These are phyloP conservation scores for Phaedon cochleariae DNA, from an alignment of 2,888 invertebrate species.

Conservation along the genomic window DNA sequence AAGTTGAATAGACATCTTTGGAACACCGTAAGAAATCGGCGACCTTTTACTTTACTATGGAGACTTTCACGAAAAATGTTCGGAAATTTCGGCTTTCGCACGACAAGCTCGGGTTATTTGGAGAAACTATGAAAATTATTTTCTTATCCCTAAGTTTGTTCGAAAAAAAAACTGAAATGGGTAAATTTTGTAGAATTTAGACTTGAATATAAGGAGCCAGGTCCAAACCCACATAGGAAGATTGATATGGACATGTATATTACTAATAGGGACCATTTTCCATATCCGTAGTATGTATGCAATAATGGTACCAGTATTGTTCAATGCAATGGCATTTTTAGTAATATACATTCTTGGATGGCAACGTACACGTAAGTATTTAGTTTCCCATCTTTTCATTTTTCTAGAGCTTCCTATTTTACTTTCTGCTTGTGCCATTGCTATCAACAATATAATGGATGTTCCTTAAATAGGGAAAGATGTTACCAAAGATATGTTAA, in stretches of 20 bases:
- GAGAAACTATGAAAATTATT: too few species aligned
- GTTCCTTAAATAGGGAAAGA: too few species aligned
- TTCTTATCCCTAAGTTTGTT: too few species aligned
- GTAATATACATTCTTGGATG: slow-evolving; percentile 45
- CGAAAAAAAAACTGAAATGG: too few species aligned
- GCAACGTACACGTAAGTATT: slow-evolving; percentile 49
- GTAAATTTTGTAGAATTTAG: slow-evolving; percentile 50
- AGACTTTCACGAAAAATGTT: too few species aligned
- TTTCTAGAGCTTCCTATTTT: background rate
- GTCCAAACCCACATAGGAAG: slow-evolving; percentile 53
- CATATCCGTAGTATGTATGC: slow-evolving; percentile 55
- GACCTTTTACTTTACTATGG: too few species aligned
- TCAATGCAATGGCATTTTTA: slow-evolving; percentile 53
- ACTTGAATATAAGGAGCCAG: slow-evolving; percentile 49
- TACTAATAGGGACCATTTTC: slow-evolving; percentile 51
- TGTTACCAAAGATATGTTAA: too few species aligned
- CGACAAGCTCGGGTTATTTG: too few species aligned
- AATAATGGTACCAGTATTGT: slow-evolving; percentile 54
- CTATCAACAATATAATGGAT: background rate
- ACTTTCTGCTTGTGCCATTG: background rate
- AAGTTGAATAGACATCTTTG: too few species aligned
- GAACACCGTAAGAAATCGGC: too few species aligned
- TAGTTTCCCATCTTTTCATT: background rate
- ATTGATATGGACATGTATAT: slow-evolving; percentile 56
- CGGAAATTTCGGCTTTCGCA: too few species aligned